Percentiles rank a stretch among this genome's conserved stretches.
phyloP scores from a whole-genome alignment of 2,797 vertebrate species.

The Odontamblyopus lacepedii region DNA sequence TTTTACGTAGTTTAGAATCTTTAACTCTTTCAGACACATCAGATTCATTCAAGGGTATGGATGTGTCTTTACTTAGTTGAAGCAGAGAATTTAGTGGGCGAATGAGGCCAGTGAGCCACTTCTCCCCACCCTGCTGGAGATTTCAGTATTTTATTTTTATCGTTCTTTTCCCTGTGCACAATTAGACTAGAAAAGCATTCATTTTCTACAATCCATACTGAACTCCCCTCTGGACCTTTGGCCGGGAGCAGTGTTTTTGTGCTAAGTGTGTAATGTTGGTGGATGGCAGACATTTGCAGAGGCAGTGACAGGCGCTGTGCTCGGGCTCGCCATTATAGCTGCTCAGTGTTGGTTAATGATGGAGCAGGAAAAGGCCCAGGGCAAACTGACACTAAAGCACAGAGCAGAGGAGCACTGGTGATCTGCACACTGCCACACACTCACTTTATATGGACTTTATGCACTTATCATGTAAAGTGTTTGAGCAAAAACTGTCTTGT shows the following conservation, averaged over 20 bases:
- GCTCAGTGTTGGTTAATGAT: constrained; percentile 58
- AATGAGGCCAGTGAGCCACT: too few relatives aligned
- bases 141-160: neutral
- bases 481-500: too few relatives aligned
- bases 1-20: too few relatives aligned
- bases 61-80: neutral
- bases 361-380: constrained; percentile 42
- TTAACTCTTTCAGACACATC: too few relatives aligned
- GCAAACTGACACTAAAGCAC: constrained; percentile 32
- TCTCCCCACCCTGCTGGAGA: too few relatives aligned
- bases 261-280: constrained; percentile 49
- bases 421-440: constrained; percentile 43
- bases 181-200: neutral
- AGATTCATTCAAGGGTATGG: too few relatives aligned
- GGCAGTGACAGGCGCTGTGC: constrained; percentile 54
- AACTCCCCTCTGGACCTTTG: constrained; percentile 10
- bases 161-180: neutral
- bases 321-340: constrained; percentile 44
- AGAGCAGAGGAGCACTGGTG: constrained; percentile 29
- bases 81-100: too few relatives aligned
- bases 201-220: neutral
- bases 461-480: neutral
- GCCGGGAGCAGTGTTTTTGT: constrained; percentile 43
- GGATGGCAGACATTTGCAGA: constrained; percentile 44
- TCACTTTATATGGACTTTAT: neutral